Evolutionary conservation across 2,113 vertebrate species (phyloP).

Genomic region (Salvator merianae): DNA sequence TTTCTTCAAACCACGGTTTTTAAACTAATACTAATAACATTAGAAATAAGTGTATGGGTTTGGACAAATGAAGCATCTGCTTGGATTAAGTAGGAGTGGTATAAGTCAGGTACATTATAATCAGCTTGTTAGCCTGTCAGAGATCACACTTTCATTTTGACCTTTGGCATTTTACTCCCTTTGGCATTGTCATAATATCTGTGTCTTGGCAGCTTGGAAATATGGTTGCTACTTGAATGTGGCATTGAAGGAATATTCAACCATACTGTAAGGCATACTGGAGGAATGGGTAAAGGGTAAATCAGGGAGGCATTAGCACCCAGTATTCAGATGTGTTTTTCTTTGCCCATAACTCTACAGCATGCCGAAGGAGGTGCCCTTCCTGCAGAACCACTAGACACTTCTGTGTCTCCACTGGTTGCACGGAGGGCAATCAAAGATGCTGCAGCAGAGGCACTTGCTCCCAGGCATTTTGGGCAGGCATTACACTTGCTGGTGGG

Average conservation of each 20-base stretch:
- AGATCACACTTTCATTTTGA: slow-evolving; percentile 15
- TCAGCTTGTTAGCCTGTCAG: slow-evolving; percentile 24
- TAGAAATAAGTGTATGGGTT: slow-evolving; percentile 22
- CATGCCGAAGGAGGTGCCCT: no score
- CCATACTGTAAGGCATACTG: neutral
- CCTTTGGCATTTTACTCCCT: slow-evolving; percentile 12
- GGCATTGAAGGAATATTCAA: neutral
- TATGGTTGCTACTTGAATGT: neutral
- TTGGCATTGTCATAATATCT: slow-evolving; percentile 6
- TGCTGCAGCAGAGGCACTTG: no score
- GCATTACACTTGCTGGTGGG: no score
- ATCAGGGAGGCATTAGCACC: neutral
- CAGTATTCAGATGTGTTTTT: neutral
- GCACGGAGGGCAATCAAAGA: no score
- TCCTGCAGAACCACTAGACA: no score
- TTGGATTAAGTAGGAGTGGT: slow-evolving; percentile 15
- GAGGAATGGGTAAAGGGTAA: neutral
- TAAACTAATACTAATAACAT: slow-evolving; percentile 3
- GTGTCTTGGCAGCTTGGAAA: slow-evolving; percentile 9
- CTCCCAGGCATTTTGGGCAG: no score
- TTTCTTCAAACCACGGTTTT: neutral
- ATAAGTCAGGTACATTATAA: slow-evolving; percentile 25
- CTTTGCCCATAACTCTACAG: neutral
- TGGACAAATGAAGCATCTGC: slow-evolving; percentile 10
- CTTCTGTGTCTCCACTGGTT: no score